Evolutionary conservation across 2,113 vertebrate species (phyloP).

Genomic region (Hydropotes inermis): DNA sequence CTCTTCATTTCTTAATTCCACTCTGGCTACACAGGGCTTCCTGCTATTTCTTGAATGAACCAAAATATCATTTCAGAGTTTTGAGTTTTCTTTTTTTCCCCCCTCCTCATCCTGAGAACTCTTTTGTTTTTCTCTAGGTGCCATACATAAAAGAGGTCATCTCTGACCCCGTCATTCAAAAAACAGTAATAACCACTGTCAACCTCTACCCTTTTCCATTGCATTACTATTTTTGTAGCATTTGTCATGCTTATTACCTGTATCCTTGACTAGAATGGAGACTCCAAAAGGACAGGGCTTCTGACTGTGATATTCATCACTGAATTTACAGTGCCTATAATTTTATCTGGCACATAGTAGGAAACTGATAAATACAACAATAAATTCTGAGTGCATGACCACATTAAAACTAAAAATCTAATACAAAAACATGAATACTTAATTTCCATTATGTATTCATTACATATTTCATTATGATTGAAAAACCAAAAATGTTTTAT

Average conservation of each 20-base stretch:
- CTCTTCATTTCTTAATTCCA: background rate
- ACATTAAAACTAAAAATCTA: background rate
- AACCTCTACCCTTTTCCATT: background rate
- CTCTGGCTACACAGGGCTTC: background rate
- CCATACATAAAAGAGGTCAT: background rate
- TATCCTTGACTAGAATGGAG: background rate
- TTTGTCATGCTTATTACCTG: background rate
- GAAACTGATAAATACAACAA: background rate
- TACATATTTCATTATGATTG: background rate
- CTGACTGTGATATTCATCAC: background rate
- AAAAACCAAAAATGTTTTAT: background rate
- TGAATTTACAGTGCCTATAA: background rate
- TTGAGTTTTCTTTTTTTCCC: background rate
- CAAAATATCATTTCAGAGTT: background rate
- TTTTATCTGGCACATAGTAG: background rate
- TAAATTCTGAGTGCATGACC: background rate
- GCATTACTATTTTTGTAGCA: background rate
- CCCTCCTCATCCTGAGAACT: background rate
- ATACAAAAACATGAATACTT: background rate
- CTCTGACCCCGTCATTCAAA: background rate
- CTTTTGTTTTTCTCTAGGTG: background rate
- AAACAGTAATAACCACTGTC: fast-evolving
- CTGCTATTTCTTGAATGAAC: background rate
- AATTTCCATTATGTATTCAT: background rate
- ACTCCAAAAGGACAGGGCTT: background rate